Percentiles rank a stretch among this genome's conserved stretches.
Conservation (phyloP, 2,888 invertebrate species). For the Caenorhabditis sinica region DNA sequence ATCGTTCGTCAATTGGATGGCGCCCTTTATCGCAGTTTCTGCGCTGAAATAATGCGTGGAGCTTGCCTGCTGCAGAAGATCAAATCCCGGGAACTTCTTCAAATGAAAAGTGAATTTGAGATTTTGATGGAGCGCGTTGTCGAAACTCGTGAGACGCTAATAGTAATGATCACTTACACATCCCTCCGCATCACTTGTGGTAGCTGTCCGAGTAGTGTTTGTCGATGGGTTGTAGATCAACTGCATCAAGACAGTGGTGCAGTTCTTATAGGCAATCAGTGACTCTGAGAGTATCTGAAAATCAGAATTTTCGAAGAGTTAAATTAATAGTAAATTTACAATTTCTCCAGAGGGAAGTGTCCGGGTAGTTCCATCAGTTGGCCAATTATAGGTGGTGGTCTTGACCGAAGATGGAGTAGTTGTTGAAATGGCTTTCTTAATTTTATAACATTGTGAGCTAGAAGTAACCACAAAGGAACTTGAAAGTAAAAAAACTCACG, state of each 20-base stretch:
- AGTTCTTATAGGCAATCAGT: constrained; percentile 26
- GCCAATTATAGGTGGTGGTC: constrained; percentile 41
- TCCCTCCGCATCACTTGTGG: constrained; percentile 36
- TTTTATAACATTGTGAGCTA: no score
- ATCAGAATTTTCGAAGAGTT: no score
- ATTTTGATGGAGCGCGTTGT: no score
- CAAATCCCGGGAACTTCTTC: no score
- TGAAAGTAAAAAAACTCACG: not conserved
- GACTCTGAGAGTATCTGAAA: constrained; percentile 41
- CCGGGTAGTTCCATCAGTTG: constrained; percentile 44
- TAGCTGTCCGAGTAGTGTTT: constrained; percentile 29
- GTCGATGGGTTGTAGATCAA: constrained; percentile 28
- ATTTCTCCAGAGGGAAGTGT: constrained; percentile 36
- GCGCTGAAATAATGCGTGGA: no score
- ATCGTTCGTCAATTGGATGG: no score
- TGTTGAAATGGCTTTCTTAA: constrained; percentile 1
- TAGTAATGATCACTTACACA: constrained; percentile 51
- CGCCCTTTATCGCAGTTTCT: no score
- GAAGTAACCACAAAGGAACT: no score
- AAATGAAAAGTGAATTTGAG: no score
- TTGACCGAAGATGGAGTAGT: not conserved
- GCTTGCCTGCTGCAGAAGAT: no score
- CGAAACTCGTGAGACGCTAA: no score
- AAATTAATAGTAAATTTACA: no score
- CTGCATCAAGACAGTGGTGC: constrained; percentile 35